Conservation (phyloP, 1,140 invertebrate genomes). For the Papilio glaucus region DNA sequence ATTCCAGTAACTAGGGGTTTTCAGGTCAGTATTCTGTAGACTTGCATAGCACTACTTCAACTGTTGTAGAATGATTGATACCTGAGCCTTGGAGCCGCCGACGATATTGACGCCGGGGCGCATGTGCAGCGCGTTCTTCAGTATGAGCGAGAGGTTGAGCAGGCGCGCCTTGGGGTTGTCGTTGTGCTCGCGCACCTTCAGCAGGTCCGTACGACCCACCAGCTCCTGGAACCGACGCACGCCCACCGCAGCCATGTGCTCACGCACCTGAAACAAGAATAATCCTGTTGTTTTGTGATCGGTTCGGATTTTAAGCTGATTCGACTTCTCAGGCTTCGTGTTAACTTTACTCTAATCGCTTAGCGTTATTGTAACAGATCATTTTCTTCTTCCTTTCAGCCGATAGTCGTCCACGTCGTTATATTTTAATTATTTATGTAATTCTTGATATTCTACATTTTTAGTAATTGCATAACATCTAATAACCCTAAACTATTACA, state of each 20-base stretch:
- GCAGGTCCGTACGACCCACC: constrained; percentile 96
- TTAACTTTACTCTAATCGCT: no score
- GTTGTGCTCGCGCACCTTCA: constrained; percentile 87
- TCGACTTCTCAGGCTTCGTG: no score
- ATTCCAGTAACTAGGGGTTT: no score
- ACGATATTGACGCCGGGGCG: constrained; percentile 95
- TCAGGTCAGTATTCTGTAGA: no score
- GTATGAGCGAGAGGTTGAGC: constrained; percentile 92
- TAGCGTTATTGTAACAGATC: no score
- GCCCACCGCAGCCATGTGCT: constrained; percentile 95
- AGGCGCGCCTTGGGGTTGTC: constrained; percentile 91
- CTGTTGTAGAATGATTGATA: no score
- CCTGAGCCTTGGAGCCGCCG: constrained; percentile 92
- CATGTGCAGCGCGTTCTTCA: constrained; percentile 95
- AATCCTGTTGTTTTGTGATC: neutral
- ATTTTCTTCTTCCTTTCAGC: no score
- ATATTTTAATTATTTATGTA: no score
- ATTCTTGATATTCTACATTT: no score
- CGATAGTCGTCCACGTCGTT: no score
- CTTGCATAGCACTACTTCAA: no score
- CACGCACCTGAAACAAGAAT: constrained; percentile 86
- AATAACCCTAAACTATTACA: neutral
- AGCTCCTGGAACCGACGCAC: constrained; percentile 95
- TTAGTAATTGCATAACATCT: neutral
- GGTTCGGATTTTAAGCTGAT: no score